A percentile compares a stretch with the other conserved stretches of the same genome.
Evolutionary conservation across 2,797 vertebrate species (phyloP).

Genomic region (Enteromius radiatus): DNA sequence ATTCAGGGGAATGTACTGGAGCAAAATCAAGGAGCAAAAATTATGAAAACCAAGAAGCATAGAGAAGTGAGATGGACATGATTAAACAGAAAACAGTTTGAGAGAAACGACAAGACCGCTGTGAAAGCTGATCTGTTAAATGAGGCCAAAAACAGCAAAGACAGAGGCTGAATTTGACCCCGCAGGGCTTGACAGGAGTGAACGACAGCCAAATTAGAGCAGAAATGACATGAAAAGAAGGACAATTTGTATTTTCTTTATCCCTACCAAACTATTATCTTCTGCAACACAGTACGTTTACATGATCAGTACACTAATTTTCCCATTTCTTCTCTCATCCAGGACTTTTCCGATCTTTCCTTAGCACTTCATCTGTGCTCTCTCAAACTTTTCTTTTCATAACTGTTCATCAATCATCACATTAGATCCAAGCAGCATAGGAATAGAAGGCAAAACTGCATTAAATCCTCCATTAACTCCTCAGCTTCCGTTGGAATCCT

Average conservation of each 20-base stretch:
- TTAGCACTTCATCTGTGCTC: neutral
- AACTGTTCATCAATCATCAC: constrained; percentile 27
- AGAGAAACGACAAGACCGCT: neutral
- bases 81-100: constrained; percentile 3
- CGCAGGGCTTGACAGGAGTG: constrained; percentile 10
- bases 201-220: constrained; percentile 1
- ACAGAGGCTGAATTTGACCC: constrained; percentile 28
- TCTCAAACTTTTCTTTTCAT: neutral
- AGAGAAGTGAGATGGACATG: neutral
- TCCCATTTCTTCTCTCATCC: neutral
- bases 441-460: constrained; percentile 33
- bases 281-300: neutral
- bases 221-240: neutral
- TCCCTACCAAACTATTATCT: neutral
- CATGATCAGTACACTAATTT: neutral
- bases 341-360: neutral
- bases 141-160: constrained; percentile 30
- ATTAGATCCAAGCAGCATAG: constrained; percentile 8
- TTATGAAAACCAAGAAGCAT: neutral
- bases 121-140: constrained; percentile 15
- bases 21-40: neutral
- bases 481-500: constrained; percentile 23
- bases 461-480: constrained; percentile 39
- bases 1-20: neutral
- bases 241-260: neutral